Evolutionary conservation across 1,140 invertebrate genomes (phyloP).

Genomic region (Leptoteleia sp.): DNA sequence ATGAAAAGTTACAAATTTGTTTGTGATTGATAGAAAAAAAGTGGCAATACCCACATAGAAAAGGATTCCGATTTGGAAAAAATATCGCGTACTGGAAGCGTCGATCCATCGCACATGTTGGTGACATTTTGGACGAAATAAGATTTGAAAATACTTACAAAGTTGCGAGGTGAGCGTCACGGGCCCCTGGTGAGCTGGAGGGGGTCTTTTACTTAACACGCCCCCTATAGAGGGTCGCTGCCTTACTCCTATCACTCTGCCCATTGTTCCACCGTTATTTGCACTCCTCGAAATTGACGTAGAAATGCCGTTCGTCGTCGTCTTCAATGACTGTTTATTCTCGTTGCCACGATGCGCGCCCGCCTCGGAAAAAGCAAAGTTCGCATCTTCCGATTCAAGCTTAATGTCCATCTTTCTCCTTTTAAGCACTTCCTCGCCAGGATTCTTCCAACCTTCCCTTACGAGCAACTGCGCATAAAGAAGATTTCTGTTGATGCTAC

Average conservation of each 20-base stretch:
- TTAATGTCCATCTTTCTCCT: slow-evolving; percentile 84
- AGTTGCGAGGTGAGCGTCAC: slow-evolving; percentile 82
- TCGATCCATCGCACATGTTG: neutral
- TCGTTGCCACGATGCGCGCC: slow-evolving; percentile 52
- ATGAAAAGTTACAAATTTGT: no score
- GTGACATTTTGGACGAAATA: slow-evolving; percentile 12
- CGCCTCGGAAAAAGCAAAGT: slow-evolving; percentile 79
- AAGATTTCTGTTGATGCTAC: no score
- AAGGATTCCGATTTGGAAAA: neutral
- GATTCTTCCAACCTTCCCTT: no score
- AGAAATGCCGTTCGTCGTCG: slow-evolving; percentile 69
- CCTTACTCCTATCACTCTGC: slow-evolving; percentile 74
- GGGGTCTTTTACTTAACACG: slow-evolving; percentile 71
- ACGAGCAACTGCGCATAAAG: no score
- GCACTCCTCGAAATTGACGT: slow-evolving; percentile 46
- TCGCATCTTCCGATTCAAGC: slow-evolving; percentile 86
- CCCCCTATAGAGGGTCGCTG: slow-evolving; percentile 75
- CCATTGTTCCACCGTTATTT: slow-evolving; percentile 68
- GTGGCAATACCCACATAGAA: neutral
- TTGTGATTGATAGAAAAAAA: no score
- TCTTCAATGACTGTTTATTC: slow-evolving; percentile 65
- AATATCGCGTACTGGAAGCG: neutral
- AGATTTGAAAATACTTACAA: slow-evolving; percentile 68
- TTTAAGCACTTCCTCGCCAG: slow-evolving; percentile 81
- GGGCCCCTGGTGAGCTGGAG: slow-evolving; percentile 76